These are phyloP conservation scores for Gymnarchus niloticus DNA, from an alignment of 2,113 vertebrate species.

Conservation along the genomic window DNA sequence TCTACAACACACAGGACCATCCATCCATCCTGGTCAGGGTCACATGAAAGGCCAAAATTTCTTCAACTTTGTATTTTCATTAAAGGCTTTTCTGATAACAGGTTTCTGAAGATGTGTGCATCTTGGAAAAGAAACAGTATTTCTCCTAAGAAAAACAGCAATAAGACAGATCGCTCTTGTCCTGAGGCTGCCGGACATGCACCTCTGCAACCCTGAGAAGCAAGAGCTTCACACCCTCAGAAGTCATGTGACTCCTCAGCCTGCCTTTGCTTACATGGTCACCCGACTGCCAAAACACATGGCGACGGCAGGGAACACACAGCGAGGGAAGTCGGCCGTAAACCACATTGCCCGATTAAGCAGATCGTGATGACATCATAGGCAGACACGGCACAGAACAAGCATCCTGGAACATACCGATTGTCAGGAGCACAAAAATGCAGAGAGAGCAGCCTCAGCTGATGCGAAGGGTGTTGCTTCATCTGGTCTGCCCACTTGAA, in stretches of 20 bases:
- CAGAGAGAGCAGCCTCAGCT: background rate
- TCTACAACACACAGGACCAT: background rate
- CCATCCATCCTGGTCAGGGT: background rate
- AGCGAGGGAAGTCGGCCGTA: background rate
- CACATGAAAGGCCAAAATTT: background rate
- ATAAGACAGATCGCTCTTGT: background rate
- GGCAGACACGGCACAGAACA: background rate
- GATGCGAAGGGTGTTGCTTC: background rate
- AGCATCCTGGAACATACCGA: background rate
- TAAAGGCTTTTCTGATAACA: background rate
- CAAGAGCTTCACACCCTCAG: background rate
- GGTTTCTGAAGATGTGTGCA: background rate
- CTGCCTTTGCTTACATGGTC: too few species aligned
- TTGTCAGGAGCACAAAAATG: background rate
- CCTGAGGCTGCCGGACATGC: background rate
- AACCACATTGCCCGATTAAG: background rate
- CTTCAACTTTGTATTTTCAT: background rate
- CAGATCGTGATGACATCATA: background rate
- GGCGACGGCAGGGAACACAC: background rate
- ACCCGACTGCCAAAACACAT: too few species aligned
- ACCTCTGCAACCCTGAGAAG: background rate
- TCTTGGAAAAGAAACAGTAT: background rate
- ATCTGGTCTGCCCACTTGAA: background rate
- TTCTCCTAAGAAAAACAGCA: background rate
- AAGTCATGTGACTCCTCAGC: background rate